Conservation (phyloP, 92 coral and sea anemone genomes). For the Porites divaricata region DNA sequence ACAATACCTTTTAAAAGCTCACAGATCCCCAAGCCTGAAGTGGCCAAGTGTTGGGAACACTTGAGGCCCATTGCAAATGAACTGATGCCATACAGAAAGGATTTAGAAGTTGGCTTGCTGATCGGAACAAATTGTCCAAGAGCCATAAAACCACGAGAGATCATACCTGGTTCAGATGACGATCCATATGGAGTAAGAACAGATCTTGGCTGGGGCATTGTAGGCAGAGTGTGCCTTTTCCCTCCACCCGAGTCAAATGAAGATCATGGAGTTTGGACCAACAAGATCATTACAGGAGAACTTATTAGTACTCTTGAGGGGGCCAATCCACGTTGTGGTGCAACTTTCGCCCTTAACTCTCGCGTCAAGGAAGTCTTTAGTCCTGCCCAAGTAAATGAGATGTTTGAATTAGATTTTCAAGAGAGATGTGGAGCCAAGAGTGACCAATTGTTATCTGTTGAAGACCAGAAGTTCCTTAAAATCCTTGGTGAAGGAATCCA, state of each 20-base stretch:
- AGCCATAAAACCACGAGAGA: constrained; percentile 58
- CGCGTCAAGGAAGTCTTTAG: constrained; percentile 51
- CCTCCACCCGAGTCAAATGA: too few relatives aligned
- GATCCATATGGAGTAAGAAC: too few relatives aligned
- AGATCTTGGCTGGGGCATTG: too few relatives aligned
- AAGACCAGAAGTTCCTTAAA: constrained; percentile 45
- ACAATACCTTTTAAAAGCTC: constrained; percentile 32
- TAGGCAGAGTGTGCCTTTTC: too few relatives aligned
- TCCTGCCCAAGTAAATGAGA: constrained; percentile 44
- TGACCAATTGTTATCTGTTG: constrained; percentile 25
- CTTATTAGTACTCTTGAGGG: too few relatives aligned
- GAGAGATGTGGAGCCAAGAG: constrained; percentile 28
- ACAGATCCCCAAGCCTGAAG: constrained; percentile 68
- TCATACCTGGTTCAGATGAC: too few relatives aligned
- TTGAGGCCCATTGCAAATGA: constrained; percentile 44
- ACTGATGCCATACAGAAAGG: constrained; percentile 49
- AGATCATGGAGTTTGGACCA: too few relatives aligned
- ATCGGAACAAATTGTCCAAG: constrained; percentile 56
- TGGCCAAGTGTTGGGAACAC: constrained; percentile 39
- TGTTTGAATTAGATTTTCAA: constrained; percentile 63
- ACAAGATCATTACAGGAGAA: too few relatives aligned
- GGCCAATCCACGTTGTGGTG: constrained; percentile 4
- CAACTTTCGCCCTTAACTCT: constrained; percentile 40
- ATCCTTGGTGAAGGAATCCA: constrained; percentile 54
- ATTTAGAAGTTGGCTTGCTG: constrained; percentile 47